phyloP scores from a whole-genome alignment of 64 coral and sea anemone species.

The Stichodactyla helianthus region DNA sequence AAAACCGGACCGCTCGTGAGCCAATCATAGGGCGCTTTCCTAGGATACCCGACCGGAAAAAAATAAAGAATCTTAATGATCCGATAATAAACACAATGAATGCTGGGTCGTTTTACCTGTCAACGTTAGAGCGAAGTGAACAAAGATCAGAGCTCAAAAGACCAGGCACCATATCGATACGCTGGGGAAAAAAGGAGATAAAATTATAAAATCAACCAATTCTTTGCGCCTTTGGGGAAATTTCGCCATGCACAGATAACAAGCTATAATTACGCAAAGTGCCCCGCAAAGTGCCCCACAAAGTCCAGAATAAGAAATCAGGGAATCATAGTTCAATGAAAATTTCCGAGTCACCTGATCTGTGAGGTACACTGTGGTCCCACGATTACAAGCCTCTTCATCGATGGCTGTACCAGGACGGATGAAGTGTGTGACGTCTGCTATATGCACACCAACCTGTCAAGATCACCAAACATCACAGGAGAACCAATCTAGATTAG shows the following conservation, averaged over 20 bases:
- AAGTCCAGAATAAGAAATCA: too few species aligned
- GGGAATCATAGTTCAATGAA: too few species aligned
- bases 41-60: too few species aligned
- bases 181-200: constrained; percentile 16
- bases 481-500: too few species aligned
- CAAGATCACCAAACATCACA: not conserved
- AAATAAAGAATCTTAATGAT: too few species aligned
- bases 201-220: not conserved
- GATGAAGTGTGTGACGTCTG: constrained; percentile 98
- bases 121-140: constrained; percentile 85
- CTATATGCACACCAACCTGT: constrained; percentile 96
- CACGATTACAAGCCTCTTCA: constrained; percentile 78
- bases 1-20: too few species aligned
- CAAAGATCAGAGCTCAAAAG: constrained; percentile 93
- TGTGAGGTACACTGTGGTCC: constrained; percentile 94
- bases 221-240: too few species aligned
- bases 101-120: constrained; percentile 51
- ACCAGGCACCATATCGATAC: constrained; percentile 95
- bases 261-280: too few species aligned
- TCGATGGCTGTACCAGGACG: constrained; percentile 85
- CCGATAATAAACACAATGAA: too few species aligned
- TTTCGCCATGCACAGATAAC: too few species aligned
- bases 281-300: too few species aligned
- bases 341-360: constrained; percentile 50
- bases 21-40: too few species aligned